These are phyloP conservation scores for Diaphora mendica DNA, from an alignment of 2,888 invertebrate species.

Conservation along the genomic window DNA sequence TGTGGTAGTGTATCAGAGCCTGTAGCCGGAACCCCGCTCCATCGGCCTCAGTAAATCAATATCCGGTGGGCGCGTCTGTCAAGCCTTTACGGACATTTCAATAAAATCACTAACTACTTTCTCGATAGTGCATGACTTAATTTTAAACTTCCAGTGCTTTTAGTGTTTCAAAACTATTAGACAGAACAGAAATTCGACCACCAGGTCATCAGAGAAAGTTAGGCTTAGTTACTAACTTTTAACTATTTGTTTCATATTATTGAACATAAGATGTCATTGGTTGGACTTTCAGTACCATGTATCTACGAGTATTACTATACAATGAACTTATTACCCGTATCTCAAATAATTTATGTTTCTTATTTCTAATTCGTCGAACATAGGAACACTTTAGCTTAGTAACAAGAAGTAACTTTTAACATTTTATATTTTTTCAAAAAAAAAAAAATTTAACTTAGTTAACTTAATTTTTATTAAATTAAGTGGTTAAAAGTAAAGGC, in stretches of 20 bases:
- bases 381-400: too few species aligned
- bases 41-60: constrained; percentile 81
- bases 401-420: not conserved
- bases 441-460: too few species aligned
- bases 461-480: too few species aligned
- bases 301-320: too few species aligned
- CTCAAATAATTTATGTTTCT: too few species aligned
- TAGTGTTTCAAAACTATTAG: constrained; percentile 1
- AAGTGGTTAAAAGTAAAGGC: not conserved
- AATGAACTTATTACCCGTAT: too few species aligned
- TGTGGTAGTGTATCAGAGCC: constrained; percentile 56
- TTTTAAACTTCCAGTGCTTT: constrained; percentile 2
- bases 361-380: too few species aligned
- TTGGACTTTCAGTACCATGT: not conserved
- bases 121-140: constrained; percentile 38
- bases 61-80: constrained; percentile 76
- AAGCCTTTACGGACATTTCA: constrained; percentile 54
- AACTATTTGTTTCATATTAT: not conserved
- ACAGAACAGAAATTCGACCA: not conserved
- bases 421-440: too few species aligned
- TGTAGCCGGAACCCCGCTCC: constrained; percentile 69
- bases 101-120: constrained; percentile 62
- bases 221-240: not conserved
- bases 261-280: not conserved
- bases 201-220: not conserved